A percentile compares a stretch with the other conserved stretches of the same genome.
phyloP scores from a whole-genome alignment of 2,888 invertebrate species.

The Calameuta idolon region DNA sequence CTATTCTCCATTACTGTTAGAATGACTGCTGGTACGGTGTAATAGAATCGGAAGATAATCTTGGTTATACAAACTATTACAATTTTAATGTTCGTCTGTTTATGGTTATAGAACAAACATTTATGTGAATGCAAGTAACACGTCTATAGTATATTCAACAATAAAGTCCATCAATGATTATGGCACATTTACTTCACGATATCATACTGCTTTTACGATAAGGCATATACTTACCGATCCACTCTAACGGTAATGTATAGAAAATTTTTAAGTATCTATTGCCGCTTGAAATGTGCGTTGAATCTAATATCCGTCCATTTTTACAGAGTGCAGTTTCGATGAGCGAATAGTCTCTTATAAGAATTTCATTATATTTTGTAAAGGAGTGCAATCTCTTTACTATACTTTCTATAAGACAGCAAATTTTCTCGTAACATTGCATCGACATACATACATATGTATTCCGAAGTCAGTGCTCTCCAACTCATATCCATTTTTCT shows the following conservation, averaged over 20 bases:
- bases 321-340: neutral
- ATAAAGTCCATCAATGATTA: neutral
- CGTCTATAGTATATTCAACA: neutral
- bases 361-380: neutral
- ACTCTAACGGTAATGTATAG: too few species aligned
- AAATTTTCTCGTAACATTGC: neutral
- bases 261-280: neutral
- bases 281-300: neutral
- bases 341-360: neutral
- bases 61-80: neutral
- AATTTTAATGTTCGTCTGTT: neutral
- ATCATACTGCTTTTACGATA: neutral
- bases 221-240: neutral
- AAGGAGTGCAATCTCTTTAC: neutral
- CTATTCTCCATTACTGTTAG: neutral
- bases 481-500: neutral
- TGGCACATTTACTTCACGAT: neutral
- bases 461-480: neutral
- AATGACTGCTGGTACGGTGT: neutral
- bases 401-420: neutral
- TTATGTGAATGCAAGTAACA: neutral
- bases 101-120: neutral
- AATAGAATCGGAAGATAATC: neutral
- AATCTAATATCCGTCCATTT: neutral
- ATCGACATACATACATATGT: neutral